Percentiles rank a stretch among this genome's conserved stretches.
phyloP scores from a whole-genome alignment of 2,888 invertebrate species.

The Netelia melanura region DNA sequence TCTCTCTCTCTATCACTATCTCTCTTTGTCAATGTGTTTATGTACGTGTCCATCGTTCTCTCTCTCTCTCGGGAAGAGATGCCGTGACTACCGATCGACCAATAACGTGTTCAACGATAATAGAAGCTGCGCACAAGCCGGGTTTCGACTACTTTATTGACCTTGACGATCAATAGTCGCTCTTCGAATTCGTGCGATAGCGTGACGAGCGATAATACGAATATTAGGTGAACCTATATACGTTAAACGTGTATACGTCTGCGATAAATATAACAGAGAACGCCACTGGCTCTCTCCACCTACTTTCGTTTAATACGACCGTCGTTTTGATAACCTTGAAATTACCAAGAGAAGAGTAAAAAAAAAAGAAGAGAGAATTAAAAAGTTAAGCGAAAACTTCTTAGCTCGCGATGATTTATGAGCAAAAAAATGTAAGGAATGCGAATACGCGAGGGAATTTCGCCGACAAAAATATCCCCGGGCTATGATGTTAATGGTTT shows the following conservation, averaged over 20 bases:
- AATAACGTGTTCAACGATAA: slow-evolving; percentile 55
- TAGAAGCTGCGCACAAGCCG: slow-evolving; percentile 41
- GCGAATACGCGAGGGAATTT: not conserved
- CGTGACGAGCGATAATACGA: slow-evolving; percentile 61
- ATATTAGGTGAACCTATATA: slow-evolving; percentile 33
- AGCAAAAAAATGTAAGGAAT: slow-evolving; percentile 13
- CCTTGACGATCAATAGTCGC: slow-evolving; percentile 64
- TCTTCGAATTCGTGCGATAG: slow-evolving; percentile 48
- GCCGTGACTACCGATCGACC: slow-evolving; percentile 61
- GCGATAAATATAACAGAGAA: not conserved
- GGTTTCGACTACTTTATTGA: slow-evolving; percentile 63
- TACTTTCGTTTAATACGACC: not conserved
- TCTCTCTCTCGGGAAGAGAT: slow-evolving; percentile 22
- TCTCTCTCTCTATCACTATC: not conserved
- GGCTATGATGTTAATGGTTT: not conserved
- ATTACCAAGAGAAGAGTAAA: not conserved
- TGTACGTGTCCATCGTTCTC: not conserved
- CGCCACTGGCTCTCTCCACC: not conserved
- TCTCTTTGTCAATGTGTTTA: too few species aligned
- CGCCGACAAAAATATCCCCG: slow-evolving; percentile 14
- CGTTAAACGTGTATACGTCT: not conserved
- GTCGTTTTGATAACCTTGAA: slow-evolving; percentile 15
- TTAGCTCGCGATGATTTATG: slow-evolving; percentile 8
- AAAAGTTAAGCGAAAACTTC: not conserved
- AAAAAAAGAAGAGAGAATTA: too few species aligned